These are phyloP conservation scores for Megastigmus dorsalis DNA, from an alignment of 2,888 invertebrate genomes.

Conservation along the genomic window DNA sequence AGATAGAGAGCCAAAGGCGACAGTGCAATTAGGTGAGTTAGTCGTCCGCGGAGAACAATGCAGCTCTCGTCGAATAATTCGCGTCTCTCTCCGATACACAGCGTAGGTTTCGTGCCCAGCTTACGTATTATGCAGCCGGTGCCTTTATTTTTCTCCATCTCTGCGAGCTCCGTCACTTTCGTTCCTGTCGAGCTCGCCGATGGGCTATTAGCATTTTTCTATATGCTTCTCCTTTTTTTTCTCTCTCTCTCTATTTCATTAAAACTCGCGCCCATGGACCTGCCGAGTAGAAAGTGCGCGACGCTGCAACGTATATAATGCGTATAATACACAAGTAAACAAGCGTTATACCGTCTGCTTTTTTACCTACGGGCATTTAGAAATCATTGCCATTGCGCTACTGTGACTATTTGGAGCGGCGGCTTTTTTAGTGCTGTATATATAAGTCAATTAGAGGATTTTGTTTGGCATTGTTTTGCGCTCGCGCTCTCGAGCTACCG, in stretches of 20 bases:
- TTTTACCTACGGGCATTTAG: not conserved
- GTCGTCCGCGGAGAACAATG: slow-evolving; percentile 20
- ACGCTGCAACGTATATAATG: too few species aligned
- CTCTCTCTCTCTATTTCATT: too few species aligned
- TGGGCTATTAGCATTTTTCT: slow-evolving; percentile 21
- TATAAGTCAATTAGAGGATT: too few species aligned
- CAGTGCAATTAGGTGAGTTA: not conserved
- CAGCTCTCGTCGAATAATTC: slow-evolving; percentile 9
- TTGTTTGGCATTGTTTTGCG: too few species aligned
- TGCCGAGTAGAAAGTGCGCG: slow-evolving; percentile 20
- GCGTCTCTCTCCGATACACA: not conserved
- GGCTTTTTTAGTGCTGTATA: too few species aligned
- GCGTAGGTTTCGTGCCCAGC: not conserved
- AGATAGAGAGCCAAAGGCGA: not conserved
- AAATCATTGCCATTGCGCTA: not conserved
- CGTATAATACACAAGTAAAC: not conserved
- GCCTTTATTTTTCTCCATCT: not conserved
- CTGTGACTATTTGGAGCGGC: too few species aligned
- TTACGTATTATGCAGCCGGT: not conserved
- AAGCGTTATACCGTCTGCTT: not conserved
- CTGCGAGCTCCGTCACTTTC: slow-evolving; percentile 12
- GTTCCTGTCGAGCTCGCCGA: not conserved
- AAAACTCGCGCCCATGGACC: not conserved
- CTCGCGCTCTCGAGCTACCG: too few species aligned
- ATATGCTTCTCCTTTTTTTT: too few species aligned